These are phyloP conservation scores for Neotoxoptera formosana DNA, from an alignment of 1,140 invertebrate genomes.

Conservation along the genomic window DNA sequence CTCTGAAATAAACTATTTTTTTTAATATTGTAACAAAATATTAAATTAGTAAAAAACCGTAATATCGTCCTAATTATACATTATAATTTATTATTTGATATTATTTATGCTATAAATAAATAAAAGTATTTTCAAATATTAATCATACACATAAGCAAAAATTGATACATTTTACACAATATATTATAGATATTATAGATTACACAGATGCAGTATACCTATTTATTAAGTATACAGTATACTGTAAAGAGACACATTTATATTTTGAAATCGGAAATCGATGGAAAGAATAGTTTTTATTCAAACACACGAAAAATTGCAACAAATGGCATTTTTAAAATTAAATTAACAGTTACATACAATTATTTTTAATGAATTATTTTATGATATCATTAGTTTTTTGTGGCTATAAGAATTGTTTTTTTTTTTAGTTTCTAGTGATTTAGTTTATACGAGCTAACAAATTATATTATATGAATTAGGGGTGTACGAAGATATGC, in stretches of 20 bases:
- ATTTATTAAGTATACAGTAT: too few relatives aligned
- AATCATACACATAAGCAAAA: background rate
- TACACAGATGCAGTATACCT: background rate
- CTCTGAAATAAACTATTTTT: background rate
- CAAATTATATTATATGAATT: background rate
- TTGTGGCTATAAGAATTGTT: background rate
- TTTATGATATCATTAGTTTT: background rate
- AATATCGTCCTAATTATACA: background rate
- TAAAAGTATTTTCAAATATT: background rate
- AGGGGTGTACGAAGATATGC: background rate
- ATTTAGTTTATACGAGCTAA: background rate
- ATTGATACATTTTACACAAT: background rate
- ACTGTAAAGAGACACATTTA: background rate
- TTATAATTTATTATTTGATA: background rate
- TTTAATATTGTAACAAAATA: background rate
- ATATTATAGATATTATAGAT: too few relatives aligned
- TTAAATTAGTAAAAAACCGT: background rate
- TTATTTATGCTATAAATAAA: background rate
- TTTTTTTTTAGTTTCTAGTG: background rate
- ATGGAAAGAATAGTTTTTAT: background rate
- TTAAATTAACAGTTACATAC: background rate
- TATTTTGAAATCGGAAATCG: background rate
- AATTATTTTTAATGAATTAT: background rate
- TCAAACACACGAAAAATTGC: background rate
- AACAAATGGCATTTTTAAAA: background rate